phyloP scores from a whole-genome alignment of 2,888 invertebrate genomes.

The Allophyes oxyacanthae region DNA sequence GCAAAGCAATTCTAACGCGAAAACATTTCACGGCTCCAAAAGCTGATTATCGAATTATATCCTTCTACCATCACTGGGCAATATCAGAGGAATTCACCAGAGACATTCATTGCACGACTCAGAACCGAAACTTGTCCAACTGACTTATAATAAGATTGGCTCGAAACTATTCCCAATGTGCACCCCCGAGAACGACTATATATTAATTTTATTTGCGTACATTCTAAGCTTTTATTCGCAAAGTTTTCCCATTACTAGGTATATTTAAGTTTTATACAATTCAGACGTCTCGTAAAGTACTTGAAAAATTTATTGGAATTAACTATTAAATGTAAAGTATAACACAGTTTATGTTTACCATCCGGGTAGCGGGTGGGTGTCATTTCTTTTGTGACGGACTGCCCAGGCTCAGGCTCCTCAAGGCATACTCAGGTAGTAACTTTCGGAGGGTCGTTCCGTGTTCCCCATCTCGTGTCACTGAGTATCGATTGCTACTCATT shows the following conservation, averaged over 20 bases:
- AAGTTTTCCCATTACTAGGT: conserved; percentile 43
- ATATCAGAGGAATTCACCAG: conserved; percentile 58
- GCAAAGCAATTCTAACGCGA: conserved; percentile 2
- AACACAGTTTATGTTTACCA: too few species aligned
- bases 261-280: conserved; percentile 29
- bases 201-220: conserved; percentile 40
- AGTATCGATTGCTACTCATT: conserved; percentile 63
- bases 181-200: conserved; percentile 33
- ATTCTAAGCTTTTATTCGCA: conserved; percentile 32
- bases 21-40: conserved; percentile 19
- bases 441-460: conserved; percentile 1
- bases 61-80: conserved; percentile 31
- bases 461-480: neutral
- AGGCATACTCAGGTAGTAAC: conserved; percentile 3
- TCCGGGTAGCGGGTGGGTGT: too few species aligned
- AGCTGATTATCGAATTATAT: conserved; percentile 53
- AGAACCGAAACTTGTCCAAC: conserved; percentile 62
- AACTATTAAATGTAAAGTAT: too few species aligned
- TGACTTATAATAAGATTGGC: conserved; percentile 71
- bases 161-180: conserved; percentile 55
- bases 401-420: too few species aligned
- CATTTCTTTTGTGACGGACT: too few species aligned
- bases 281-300: conserved; percentile 16
- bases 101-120: conserved; percentile 57
- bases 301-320: conserved; percentile 6